Evolutionary conservation across 2,113 vertebrate species (phyloP).

Genomic region (Australoheros scitulus): DNA sequence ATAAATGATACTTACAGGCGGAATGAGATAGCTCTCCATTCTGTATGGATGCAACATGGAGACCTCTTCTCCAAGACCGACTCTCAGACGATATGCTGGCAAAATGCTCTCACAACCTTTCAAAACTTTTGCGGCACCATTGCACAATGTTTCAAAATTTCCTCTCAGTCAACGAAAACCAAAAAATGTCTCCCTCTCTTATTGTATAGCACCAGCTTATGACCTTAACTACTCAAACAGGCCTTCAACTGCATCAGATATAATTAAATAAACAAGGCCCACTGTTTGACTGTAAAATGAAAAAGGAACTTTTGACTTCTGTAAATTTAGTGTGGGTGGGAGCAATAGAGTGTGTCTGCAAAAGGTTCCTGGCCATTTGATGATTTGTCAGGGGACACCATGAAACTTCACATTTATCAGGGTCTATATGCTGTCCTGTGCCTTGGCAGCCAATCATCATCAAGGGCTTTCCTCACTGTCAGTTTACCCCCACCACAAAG

Average conservation of each 20-base stretch:
- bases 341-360: constrained; percentile 71
- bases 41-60: constrained; percentile 85
- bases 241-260: constrained; percentile 29
- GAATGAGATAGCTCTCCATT: constrained; percentile 86
- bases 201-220: constrained; percentile 33
- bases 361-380: constrained; percentile 74
- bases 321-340: constrained; percentile 72
- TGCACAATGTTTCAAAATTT: constrained; percentile 85
- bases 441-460: constrained; percentile 74
- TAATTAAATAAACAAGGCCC: constrained; percentile 43
- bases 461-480: constrained; percentile 13
- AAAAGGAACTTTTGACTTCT: constrained; percentile 77
- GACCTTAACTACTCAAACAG: constrained; percentile 18
- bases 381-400: constrained; percentile 74
- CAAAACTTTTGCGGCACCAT: constrained; percentile 83
- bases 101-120: constrained; percentile 79
- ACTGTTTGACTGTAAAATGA: constrained; percentile 52
- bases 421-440: constrained; percentile 69
- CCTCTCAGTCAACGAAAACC: constrained; percentile 80
- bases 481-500: constrained; percentile 10
- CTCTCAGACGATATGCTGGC: constrained; percentile 64
- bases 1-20: constrained; percentile 78
- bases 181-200: constrained; percentile 57
- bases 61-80: constrained; percentile 71
- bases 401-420: constrained; percentile 76